A percentile compares a stretch with the other conserved stretches of the same genome.
These are phyloP conservation scores for Meloidogyne hapla DNA, from an alignment of 1,140 invertebrate species.

Conservation along the genomic window DNA sequence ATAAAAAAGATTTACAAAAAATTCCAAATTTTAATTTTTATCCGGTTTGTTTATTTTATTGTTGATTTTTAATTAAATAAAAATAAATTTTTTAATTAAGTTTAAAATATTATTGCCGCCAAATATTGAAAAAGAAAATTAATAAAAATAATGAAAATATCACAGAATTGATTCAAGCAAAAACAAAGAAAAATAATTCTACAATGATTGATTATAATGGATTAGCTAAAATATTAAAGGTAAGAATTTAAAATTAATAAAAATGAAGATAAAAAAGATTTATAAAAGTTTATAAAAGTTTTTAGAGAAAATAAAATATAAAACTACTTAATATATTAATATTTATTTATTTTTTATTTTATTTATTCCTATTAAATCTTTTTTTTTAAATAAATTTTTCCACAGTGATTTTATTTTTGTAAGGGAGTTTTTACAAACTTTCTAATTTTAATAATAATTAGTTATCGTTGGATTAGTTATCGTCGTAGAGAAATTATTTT, in stretches of 20 bases:
- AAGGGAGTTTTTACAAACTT: too few species aligned
- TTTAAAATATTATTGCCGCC: not conserved
- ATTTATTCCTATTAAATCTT: too few species aligned
- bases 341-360: too few species aligned
- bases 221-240: not conserved
- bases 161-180: not conserved
- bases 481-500: too few species aligned
- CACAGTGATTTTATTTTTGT: too few species aligned
- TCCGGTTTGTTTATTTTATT: too few species aligned
- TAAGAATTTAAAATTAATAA: not conserved
- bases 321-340: not conserved
- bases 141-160: not conserved
- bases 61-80: not conserved
- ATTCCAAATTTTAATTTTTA: not conserved
- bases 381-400: too few species aligned
- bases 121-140: not conserved
- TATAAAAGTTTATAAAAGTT: not conserved
- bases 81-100: not conserved
- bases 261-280: too few species aligned
- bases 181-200: not conserved
- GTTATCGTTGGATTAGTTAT: too few species aligned
- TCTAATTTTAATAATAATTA: too few species aligned
- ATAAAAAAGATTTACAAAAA: not conserved
- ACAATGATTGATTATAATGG: not conserved
- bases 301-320: not conserved